phyloP scores from a whole-genome alignment of 2,113 vertebrate species.

The Seriola rivoliana region DNA sequence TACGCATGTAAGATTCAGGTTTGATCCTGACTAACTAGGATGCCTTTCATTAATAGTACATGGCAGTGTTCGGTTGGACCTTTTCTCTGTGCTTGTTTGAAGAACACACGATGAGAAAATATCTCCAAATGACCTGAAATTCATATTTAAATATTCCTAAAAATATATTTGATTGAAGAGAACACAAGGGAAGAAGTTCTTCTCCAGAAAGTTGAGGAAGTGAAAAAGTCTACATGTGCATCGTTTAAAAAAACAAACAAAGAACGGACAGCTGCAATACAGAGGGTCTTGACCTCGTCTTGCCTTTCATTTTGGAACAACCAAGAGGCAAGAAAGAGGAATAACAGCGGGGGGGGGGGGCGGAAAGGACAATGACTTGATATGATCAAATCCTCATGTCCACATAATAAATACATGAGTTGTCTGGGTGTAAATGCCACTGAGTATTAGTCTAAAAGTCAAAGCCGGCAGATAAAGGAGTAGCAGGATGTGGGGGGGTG shows the following conservation, averaged over 20 bases:
- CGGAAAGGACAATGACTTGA: neutral
- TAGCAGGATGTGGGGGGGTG: neutral
- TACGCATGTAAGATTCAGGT: slow-evolving; percentile 11
- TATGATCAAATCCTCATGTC: neutral
- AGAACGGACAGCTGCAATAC: neutral
- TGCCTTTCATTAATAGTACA: slow-evolving; percentile 26
- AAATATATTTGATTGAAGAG: neutral
- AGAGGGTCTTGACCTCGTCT: neutral
- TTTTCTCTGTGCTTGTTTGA: slow-evolving; percentile 1
- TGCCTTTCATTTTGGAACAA: neutral
- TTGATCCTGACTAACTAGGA: slow-evolving; percentile 33
- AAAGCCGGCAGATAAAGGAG: slow-evolving; percentile 34
- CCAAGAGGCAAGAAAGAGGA: no score
- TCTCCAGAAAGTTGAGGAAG: neutral
- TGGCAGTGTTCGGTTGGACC: neutral
- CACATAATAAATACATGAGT: neutral
- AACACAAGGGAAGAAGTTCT: neutral
- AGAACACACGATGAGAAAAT: neutral
- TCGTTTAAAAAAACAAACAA: neutral
- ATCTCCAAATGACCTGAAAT: slow-evolving; percentile 2
- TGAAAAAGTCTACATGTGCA: neutral
- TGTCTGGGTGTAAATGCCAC: slow-evolving; percentile 26
- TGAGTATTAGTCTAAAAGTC: slow-evolving; percentile 16
- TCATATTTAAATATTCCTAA: neutral
- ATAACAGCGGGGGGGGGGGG: no score